phyloP scores from a whole-genome alignment of 2,113 vertebrate genomes.

The Laticauda laticaudata region DNA sequence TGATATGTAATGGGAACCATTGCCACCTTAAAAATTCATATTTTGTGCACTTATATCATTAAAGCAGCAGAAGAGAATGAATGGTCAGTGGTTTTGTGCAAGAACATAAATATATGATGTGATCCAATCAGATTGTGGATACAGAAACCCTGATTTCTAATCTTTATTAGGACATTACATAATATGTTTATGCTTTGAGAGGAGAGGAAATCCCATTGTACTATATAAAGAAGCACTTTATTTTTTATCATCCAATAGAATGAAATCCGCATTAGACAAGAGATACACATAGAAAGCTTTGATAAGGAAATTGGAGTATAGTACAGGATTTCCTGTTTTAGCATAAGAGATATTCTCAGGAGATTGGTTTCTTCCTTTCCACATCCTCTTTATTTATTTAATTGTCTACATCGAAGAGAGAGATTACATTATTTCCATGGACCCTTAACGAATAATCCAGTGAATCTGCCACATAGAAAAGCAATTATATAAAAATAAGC shows the following conservation, averaged over 20 bases:
- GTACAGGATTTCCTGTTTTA: conserved; percentile 7
- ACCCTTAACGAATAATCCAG: background rate
- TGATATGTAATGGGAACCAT: background rate
- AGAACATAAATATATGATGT: background rate
- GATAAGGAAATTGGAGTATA: conserved; percentile 3
- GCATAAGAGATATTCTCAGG: background rate
- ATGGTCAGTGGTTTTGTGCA: background rate
- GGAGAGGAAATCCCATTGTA: background rate
- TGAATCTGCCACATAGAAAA: background rate
- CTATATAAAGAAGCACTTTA: background rate
- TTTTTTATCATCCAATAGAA: conserved; percentile 5
- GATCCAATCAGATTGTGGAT: background rate
- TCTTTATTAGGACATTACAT: background rate
- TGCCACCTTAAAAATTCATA: background rate
- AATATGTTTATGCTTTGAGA: background rate
- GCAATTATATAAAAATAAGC: background rate
- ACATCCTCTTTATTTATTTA: background rate
- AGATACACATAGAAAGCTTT: background rate
- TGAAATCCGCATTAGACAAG: background rate
- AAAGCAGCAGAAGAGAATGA: background rate
- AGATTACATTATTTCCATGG: background rate
- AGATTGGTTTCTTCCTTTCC: background rate
- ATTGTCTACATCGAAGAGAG: background rate
- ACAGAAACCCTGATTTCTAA: background rate
- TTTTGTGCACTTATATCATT: background rate